A percentile compares a stretch with the other conserved stretches of the same genome.
phyloP scores from a whole-genome alignment of 2,113 vertebrate species.

The Apteryx mantelli region DNA sequence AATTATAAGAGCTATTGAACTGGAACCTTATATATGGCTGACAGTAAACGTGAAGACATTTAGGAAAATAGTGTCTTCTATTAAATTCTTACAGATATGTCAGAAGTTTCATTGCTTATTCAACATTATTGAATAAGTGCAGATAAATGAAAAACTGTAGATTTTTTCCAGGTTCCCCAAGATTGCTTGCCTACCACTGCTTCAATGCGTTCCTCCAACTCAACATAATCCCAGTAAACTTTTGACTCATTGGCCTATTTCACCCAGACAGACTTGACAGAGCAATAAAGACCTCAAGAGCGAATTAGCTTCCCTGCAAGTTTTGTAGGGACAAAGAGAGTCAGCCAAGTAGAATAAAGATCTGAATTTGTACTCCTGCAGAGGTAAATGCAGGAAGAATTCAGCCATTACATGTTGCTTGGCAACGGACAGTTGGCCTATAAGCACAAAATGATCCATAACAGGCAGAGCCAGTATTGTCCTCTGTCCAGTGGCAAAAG shows the following conservation, averaged over 20 bases:
- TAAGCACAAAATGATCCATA: neutral
- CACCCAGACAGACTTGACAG: neutral
- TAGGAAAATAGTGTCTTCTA: slow-evolving; percentile 60
- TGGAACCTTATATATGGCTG: slow-evolving; percentile 36
- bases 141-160: slow-evolving; percentile 45
- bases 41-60: slow-evolving; percentile 25
- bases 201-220: neutral
- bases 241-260: neutral
- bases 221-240: neutral
- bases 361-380: neutral
- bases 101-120: slow-evolving; percentile 61
- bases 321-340: neutral
- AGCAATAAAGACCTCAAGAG: neutral
- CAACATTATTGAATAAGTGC: slow-evolving; percentile 2
- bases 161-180: slow-evolving; percentile 16
- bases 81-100: slow-evolving; percentile 62
- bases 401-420: neutral
- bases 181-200: neutral
- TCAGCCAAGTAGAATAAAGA: neutral
- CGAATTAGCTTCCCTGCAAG: neutral
- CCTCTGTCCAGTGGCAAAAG: neutral
- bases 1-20: slow-evolving; percentile 68
- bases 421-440: neutral
- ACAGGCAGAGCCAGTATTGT: neutral
- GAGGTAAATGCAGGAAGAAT: neutral